Evolutionary conservation across 2,113 vertebrate genomes (phyloP), one percentile per base, ranked within the genome.

Genomic region (Melierax canorus): DNA sequence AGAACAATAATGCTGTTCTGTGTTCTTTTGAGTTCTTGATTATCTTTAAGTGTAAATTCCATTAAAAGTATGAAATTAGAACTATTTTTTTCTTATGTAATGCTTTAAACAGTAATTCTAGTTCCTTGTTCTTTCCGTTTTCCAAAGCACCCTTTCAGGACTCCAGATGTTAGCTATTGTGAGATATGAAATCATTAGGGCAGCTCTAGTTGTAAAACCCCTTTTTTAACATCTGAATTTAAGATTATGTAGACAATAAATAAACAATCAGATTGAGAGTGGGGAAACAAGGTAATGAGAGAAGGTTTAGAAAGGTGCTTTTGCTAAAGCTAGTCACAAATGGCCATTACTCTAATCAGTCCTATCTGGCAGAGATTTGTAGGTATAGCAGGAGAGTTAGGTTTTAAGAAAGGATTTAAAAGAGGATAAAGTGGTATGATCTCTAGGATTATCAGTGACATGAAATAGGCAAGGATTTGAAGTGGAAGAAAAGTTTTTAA

Each of bases 321-420:
- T 82, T 75, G 19, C 17, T 67, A 56, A 67, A 85, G 20, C 4
- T 46, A 69, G 34, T 50, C 29, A 89, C 38, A 85, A 96, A 69
- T 15, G 7, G 23, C 7, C 9, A 24, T 94, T 96, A 78, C 51
- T 68, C 51, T 78, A 85, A 95, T 82, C 53, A 90, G 32, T 69
- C 58, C 58, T 58, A 92, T 75, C 55, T 93, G 90, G 62, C 58
- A 95, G 60, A 81, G 66, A 79, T 86, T 80, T 95, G 39, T 69
- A 93, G 53, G 11, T 85, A 82, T 76, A 30, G 26, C 15, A 79
- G 29, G 11, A 85, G 45, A 91, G 10, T 14, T 23, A 77, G 34
- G 45, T 38, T 91, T 96, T 79, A 96, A 94, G 12, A 13, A 73
- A n/a, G 53, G 58, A 73, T 86, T 96, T 94, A 66, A 73, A 83